These are phyloP conservation scores for Spodoptera picta DNA, from an alignment of 2,888 invertebrate species.

Conservation along the genomic window DNA sequence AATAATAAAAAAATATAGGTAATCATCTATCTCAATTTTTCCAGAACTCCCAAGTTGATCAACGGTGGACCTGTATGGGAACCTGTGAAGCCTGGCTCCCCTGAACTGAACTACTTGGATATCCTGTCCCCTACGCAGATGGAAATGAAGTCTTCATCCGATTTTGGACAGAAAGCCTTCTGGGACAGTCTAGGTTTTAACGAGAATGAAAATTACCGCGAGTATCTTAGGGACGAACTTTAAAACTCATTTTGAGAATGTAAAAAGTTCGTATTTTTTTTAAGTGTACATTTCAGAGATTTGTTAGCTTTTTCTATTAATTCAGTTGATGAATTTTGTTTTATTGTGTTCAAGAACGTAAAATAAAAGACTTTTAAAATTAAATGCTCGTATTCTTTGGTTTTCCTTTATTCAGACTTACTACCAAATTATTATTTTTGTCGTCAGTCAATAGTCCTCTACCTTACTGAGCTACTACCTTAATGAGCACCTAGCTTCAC, in stretches of 20 bases:
- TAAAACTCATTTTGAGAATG: slow-evolving; percentile 54
- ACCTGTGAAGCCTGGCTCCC: slow-evolving; percentile 77
- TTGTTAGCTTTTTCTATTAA: background rate
- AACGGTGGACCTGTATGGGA: slow-evolving; percentile 79
- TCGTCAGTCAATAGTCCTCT: too few species aligned
- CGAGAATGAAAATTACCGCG: slow-evolving; percentile 87
- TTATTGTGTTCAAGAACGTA: too few species aligned
- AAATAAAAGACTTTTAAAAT: too few species aligned
- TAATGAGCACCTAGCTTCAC: too few species aligned
- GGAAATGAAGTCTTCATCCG: slow-evolving; percentile 78
- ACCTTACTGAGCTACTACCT: too few species aligned
- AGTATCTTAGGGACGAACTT: slow-evolving; percentile 78
- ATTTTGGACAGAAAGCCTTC: slow-evolving; percentile 89
- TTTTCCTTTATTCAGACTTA: too few species aligned
- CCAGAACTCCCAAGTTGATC: slow-evolving; percentile 78
- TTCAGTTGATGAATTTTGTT: too few species aligned
- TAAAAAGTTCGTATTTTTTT: slow-evolving; percentile 2
- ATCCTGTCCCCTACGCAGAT: slow-evolving; percentile 82
- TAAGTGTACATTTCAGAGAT: background rate
- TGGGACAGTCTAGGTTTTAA: slow-evolving; percentile 89
- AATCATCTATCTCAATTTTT: slow-evolving; percentile 24
- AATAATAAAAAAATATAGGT: too few species aligned
- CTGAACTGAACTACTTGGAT: slow-evolving; percentile 85
- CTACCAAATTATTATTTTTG: too few species aligned
- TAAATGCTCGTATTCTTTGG: too few species aligned